These are phyloP conservation scores for Drosophila paranaensis DNA, from an alignment of 2,888 invertebrate genomes.

Conservation along the genomic window DNA sequence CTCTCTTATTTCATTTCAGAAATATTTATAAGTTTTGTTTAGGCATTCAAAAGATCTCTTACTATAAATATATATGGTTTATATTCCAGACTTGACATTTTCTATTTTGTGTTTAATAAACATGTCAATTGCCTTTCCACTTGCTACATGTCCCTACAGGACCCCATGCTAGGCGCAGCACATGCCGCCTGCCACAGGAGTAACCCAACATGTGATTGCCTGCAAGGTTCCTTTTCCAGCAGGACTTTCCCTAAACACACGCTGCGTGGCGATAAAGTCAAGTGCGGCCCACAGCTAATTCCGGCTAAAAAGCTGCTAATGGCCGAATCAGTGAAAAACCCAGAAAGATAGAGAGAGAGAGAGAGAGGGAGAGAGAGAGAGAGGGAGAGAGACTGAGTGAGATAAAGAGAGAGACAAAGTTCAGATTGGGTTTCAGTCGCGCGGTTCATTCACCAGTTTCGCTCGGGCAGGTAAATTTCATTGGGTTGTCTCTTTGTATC, in stretches of 20 bases:
- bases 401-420: slow-evolving; percentile 23
- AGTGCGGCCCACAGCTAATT: slow-evolving; percentile 60
- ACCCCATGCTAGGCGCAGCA: slow-evolving; percentile 50
- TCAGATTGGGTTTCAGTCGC: slow-evolving; percentile 35
- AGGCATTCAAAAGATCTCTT: no score
- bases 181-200: slow-evolving; percentile 50
- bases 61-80: not conserved
- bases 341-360: not conserved
- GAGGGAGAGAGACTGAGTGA: not conserved
- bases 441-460: slow-evolving; percentile 65
- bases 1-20: not conserved
- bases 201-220: slow-evolving; percentile 55
- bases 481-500: slow-evolving; percentile 30
- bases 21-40: not conserved
- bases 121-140: slow-evolving; percentile 16
- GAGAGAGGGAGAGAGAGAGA: slow-evolving; percentile 27
- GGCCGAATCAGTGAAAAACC: slow-evolving; percentile 21
- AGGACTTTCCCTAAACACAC: slow-evolving; percentile 62
- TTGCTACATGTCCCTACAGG: not conserved
- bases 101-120: slow-evolving; percentile 14
- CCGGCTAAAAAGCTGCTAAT: slow-evolving; percentile 73
- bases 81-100: not conserved
- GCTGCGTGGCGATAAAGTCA: slow-evolving; percentile 70
- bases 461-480: slow-evolving; percentile 61
- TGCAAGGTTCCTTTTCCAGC: not conserved